Percentiles rank a stretch among this genome's conserved stretches.
phyloP scores from a whole-genome alignment of 2,797 vertebrate genomes.

The Gambelia wislizenii region DNA sequence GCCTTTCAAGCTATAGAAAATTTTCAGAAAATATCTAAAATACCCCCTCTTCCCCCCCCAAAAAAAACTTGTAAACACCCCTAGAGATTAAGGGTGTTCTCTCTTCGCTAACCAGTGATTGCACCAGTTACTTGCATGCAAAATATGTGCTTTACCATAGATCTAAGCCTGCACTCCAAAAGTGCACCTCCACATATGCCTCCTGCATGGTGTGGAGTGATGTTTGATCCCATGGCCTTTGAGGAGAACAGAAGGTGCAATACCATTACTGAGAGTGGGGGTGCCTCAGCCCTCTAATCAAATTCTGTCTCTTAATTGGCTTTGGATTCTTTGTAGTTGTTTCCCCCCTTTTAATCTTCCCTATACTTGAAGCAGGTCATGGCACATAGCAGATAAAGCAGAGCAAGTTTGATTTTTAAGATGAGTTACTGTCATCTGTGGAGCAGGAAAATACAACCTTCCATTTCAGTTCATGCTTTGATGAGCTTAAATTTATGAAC shows the following conservation, averaged over 20 bases:
- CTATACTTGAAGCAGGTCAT: background rate
- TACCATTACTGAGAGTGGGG: background rate
- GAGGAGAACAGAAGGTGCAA: background rate
- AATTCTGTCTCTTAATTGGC: background rate
- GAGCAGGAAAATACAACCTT: constrained; percentile 13
- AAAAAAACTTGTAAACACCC: background rate
- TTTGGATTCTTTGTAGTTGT: background rate
- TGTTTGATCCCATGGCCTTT: background rate
- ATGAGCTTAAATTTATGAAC: constrained; percentile 14
- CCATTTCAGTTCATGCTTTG: constrained; percentile 25
- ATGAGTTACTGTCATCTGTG: background rate
- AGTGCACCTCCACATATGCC: background rate
- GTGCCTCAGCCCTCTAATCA: background rate
- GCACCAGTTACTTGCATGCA: background rate
- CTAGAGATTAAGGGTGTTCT: too few species aligned
- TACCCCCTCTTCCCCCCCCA: too few species aligned
- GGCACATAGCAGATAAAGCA: background rate
- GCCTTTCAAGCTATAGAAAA: background rate
- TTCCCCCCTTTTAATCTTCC: background rate
- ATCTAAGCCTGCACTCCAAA: background rate
- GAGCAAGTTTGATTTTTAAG: background rate
- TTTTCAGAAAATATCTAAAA: background rate
- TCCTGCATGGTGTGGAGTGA: background rate
- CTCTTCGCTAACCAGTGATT: background rate
- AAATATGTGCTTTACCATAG: background rate